Conservation (phyloP, 2,113 vertebrate genomes). For the Cnemophilus loriae region DNA sequence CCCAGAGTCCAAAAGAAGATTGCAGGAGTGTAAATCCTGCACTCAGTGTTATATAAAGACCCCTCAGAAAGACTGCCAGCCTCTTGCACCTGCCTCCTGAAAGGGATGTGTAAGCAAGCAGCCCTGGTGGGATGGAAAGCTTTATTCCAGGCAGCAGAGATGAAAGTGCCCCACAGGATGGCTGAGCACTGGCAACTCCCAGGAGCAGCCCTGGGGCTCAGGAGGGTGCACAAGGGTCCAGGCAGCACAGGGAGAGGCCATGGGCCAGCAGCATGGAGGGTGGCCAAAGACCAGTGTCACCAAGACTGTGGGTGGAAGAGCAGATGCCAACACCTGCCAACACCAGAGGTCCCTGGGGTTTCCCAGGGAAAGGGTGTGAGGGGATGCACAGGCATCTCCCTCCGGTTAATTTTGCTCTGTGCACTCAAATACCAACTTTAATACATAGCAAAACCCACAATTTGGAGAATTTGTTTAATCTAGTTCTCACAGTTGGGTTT, state of each 20-base stretch:
- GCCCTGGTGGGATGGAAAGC: background rate
- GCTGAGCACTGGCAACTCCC: background rate
- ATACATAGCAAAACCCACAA: background rate
- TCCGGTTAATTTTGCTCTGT: background rate
- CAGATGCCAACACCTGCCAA: background rate
- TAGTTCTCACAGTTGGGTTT: background rate
- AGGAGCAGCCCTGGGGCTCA: background rate
- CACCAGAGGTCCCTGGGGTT: accelerated
- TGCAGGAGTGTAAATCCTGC: background rate
- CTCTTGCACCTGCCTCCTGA: background rate
- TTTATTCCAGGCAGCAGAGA: background rate
- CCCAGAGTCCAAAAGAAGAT: background rate
- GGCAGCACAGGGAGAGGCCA: background rate
- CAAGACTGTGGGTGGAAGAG: background rate
- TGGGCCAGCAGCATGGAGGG: accelerated
- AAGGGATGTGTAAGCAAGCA: background rate
- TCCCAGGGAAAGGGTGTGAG: background rate
- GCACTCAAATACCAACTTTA: background rate
- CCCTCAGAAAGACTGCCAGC: background rate
- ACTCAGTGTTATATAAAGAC: background rate
- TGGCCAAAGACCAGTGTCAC: background rate
- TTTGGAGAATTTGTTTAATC: background rate
- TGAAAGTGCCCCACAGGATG: background rate
- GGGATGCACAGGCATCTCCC: background rate
- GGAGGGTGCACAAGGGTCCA: background rate